Evolutionary conservation across 2,797 vertebrate genomes (phyloP), one percentile per base, ranked within the genome.

Genomic region (Rhinichthys osculus): DNA sequence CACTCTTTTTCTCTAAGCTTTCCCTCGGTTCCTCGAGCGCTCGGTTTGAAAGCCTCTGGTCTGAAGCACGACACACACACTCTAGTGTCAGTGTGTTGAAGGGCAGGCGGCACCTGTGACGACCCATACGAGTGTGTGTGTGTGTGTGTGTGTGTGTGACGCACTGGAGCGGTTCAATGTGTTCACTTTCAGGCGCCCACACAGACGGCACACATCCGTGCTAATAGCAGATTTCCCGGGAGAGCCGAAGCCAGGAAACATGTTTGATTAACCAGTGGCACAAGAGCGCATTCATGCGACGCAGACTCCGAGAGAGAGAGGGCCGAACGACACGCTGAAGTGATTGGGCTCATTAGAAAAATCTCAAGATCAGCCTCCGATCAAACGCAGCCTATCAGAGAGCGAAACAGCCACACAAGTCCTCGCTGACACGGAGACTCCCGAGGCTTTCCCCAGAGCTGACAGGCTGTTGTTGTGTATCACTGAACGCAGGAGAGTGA

Each of bases 301-400:
- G 17, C 87, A 74, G 81, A 62, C 81, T 70, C 40, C 1, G 70
- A 70, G 42, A 38, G 82, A 89, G 14, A 50, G 74, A 85, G 85
- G 78, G 85, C 67, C 84, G 66, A 88, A 84, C 35, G 67, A 78
- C 72, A 27, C 59, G 16, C 85, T 90, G 82, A 89, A 89, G 90
- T 90, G 90, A 91, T 91, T 91, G 88, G 82, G 88, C 88, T 91
- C 84, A 88, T 91, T 86, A 87, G 85, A 84, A 81, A 89, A 86
- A 87, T 84, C 85, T 66, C 81, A 87, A 83, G 86, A 88, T 89
- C 88, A 89, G 81, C 78, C 74, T 67, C 40, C 47, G 73, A 82
- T 78, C 84, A 84, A 81, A 87, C 87, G 84, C 78, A 69, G 84
- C 76, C 74, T 81, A 19, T 88, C 72, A 82, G 81, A 84, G 84